Evolutionary conservation across 2,797 vertebrate genomes (phyloP).

Genomic region (Mareca strepera): DNA sequence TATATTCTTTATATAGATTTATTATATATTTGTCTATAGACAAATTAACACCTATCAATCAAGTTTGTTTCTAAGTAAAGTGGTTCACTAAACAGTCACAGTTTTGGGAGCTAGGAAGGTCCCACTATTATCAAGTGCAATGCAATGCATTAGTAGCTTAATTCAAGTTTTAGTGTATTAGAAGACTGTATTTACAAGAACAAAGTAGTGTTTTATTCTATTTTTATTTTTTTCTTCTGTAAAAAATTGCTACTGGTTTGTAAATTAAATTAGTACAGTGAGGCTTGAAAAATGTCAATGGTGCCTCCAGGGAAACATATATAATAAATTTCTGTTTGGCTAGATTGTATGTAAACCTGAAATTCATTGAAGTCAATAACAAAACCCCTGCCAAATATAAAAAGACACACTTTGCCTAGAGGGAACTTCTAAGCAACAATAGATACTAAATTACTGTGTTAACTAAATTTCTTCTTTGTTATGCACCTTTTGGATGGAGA

Average conservation of each 20-base stretch:
- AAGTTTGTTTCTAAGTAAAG: neutral
- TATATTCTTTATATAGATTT: too few relatives aligned
- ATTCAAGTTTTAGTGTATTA: neutral
- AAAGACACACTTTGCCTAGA: neutral
- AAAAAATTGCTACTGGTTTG: neutral
- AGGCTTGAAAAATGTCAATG: neutral
- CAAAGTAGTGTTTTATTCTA: neutral
- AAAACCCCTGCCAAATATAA: neutral
- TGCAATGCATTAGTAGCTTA: neutral
- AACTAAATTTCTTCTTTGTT: neutral
- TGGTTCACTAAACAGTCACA: neutral
- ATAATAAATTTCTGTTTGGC: neutral
- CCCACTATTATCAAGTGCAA: neutral
- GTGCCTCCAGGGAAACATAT: neutral
- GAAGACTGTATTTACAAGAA: neutral
- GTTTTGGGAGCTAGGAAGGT: neutral
- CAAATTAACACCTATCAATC: neutral
- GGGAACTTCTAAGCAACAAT: neutral
- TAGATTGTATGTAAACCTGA: neutral
- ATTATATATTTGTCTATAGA: too few relatives aligned
- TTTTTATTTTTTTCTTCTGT: neutral
- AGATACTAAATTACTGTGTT: neutral
- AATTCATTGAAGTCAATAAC: neutral
- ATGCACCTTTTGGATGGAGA: neutral
- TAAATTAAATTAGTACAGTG: slow-evolving; percentile 7